Base-by-base conservation (phyloP, 2,888 invertebrate genomes). In the Brenthis ino region DNA sequence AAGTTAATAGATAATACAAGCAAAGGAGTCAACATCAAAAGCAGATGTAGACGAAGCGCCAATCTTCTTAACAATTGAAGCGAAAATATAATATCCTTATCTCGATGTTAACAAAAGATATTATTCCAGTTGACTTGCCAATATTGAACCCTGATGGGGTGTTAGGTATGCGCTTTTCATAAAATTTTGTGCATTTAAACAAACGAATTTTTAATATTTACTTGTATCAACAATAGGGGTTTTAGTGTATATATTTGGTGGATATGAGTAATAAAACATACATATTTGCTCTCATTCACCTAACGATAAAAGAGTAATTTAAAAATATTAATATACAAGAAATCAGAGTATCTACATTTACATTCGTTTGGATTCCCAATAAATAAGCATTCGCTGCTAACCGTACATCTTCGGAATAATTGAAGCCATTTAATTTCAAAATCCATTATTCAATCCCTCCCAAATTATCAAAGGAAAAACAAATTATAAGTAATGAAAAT, bases 1-100 rank as follows among this genome's bases (percentile, higher is more conserved):
- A 60, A 60, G 28, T 24, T 50, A 60, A 57, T 50, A 65, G 50
- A 24, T 37, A 57, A 53, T 57, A 58, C 28, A 55, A 60, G 58
- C 20, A 53, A 16, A 63, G 57, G 57, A 60, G 65, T 65, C 33
- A 50, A 81, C 81, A 82, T 80, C 78, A 78, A 82, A 81, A 79
- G 79, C 85, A 85, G 82, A 87, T 86, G 83, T 80, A 82, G 82
- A 87, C 86, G 83, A 80, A 81, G 77, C 75, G 77, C 82, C 86
- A 88, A 90, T 89, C 86, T 88, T 87, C 86, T 84, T 83, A 84
- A 75, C 81, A 87, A 90, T 84, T 85, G 84, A 86, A 85, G 86
- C 89, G 86, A 77, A 79, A 87, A 89, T 87, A 88, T 86, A 86
- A 88, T 86, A 85, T 85, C 84, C 83, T 84, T 80, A 85, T 83